Conservation (phyloP, 1,140 invertebrate genomes). For the Drosophila ohnishii region DNA sequence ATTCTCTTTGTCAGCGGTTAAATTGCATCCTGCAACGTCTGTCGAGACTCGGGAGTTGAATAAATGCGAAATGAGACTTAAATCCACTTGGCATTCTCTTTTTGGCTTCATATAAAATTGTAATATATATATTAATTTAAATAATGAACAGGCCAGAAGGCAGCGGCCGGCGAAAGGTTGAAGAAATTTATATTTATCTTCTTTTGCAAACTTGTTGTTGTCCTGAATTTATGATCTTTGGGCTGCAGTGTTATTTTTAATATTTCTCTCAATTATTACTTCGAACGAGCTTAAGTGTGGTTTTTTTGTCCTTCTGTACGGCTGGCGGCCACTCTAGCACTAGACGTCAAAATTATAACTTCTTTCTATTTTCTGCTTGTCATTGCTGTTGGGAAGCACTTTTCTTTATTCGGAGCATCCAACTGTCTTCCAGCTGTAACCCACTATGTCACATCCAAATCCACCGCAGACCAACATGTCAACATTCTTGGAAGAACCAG, state of each 20-base stretch:
- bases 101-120: slow-evolving; percentile 46
- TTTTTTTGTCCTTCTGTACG: not conserved
- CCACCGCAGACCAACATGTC: not conserved
- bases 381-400: too few species aligned
- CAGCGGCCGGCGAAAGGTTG: not conserved
- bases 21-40: not conserved
- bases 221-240: slow-evolving; percentile 37
- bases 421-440: not conserved
- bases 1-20: slow-evolving; percentile 6
- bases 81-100: slow-evolving; percentile 5
- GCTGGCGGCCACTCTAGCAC: not conserved
- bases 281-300: slow-evolving; percentile 3
- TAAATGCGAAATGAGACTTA: slow-evolving; percentile 21
- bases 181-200: slow-evolving; percentile 40
- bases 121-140: slow-evolving; percentile 72
- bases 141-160: slow-evolving; percentile 46
- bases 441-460: not conserved
- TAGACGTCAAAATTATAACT: not conserved
- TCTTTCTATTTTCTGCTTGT: not conserved
- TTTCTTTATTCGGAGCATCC: not conserved
- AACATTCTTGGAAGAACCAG: not conserved
- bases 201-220: slow-evolving; percentile 17
- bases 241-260: slow-evolving; percentile 33
- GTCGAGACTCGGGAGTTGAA: not conserved
- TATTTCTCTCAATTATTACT: slow-evolving; percentile 19